Base-by-base conservation (phyloP, 1,140 invertebrate genomes). In the Papilio dardanus region DNA sequence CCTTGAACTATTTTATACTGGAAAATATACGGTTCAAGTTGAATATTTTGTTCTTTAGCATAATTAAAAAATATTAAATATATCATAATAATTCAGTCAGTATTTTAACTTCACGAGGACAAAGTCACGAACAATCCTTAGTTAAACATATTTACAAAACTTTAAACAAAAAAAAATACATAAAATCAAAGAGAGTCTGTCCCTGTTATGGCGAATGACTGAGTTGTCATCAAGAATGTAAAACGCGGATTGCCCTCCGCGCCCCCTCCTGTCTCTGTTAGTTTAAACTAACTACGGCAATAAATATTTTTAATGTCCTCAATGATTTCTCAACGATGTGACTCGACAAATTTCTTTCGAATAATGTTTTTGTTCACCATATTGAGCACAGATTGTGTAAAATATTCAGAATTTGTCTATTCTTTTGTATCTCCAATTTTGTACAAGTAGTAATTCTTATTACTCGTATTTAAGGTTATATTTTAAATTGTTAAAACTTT, bases 161-260 rank as follows among this genome's bases (percentile, higher is more conserved):
- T n/a, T n/a, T 14, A 14, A 54, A 54, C 14, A 10, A 16, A 28
- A 28, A 62, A 30, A 14, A 24, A 28, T 10, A 54, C 12, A 4
- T 28, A 62, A 28, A 24, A 28, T 10, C 19, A 12, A 54, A 8
- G 35, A 8, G 50, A 88, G 76, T 91, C 35, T 88, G 80, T 42
- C 33, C 82, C 89, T 91, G 91, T 65, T 71, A 73, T 86, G 85
- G 82, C 87, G 83, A 89, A 90, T 86, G 86, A 84, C 71, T 82
- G 66, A 86, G 78, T 86, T 93, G 91, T 93, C 91, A 92, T 92
- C 91, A 82, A 88, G 90, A 86, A 88, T 92, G 88, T 93, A 92
- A 91, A 93, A 90, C 85, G 83, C 85, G 78, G 83, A 82, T 83
- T 81, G 82, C 82, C 78, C 82, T 83, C 83, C 83, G n/a, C n/a